Evolutionary conservation across 2,113 vertebrate genomes (phyloP).

Genomic region (Datnioides undecimradiatus): DNA sequence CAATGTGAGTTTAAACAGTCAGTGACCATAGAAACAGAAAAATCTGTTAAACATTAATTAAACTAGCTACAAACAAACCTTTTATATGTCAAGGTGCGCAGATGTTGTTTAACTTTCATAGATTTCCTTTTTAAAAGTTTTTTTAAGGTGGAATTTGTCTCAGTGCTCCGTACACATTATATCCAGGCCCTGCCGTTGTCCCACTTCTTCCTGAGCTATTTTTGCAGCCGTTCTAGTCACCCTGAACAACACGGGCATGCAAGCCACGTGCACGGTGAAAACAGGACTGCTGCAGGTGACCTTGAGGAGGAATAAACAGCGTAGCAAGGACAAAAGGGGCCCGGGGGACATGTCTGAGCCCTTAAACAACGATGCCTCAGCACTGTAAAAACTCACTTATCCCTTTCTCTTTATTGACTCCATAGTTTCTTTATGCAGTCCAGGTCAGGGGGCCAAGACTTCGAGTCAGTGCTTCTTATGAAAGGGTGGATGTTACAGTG

Average conservation of each 20-base stretch:
- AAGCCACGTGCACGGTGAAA: background rate
- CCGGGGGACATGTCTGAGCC: slow-evolving; percentile 4
- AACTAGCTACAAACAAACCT: too few species aligned
- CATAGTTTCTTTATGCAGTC: slow-evolving; percentile 17
- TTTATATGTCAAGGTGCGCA: background rate
- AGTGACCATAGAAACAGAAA: too few species aligned
- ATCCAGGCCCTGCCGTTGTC: background rate
- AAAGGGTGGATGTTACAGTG: slow-evolving; percentile 18
- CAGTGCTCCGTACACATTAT: background rate
- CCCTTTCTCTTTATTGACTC: slow-evolving; percentile 39
- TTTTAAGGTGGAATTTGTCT: background rate
- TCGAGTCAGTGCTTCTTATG: slow-evolving; percentile 12
- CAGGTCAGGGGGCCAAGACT: slow-evolving; percentile 28
- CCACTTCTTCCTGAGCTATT: background rate
- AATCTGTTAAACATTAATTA: too few species aligned
- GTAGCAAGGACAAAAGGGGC: slow-evolving; percentile 11
- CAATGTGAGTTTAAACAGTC: too few species aligned
- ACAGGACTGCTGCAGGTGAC: background rate
- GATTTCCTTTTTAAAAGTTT: background rate
- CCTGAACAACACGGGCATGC: background rate
- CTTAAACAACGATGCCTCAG: background rate
- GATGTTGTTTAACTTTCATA: background rate
- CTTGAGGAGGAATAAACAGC: slow-evolving; percentile 33
- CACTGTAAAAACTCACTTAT: slow-evolving; percentile 35
- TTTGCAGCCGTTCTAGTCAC: background rate